These are phyloP conservation scores for Larimichthys crocea DNA, from an alignment of 2,113 vertebrate species.

Conservation along the genomic window DNA sequence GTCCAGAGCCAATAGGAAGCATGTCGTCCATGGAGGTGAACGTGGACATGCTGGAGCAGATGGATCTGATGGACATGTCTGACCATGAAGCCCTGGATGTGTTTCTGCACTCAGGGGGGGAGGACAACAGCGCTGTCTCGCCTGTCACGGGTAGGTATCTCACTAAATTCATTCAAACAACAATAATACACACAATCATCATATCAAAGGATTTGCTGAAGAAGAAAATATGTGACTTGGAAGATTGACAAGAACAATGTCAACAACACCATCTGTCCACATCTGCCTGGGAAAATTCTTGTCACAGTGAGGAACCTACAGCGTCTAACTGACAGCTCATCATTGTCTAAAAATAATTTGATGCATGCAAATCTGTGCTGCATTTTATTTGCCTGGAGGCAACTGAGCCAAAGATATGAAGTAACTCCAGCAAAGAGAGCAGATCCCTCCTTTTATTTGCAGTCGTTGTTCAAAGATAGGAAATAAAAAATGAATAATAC, in stretches of 20 bases:
- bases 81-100: conserved; percentile 98
- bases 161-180: not conserved
- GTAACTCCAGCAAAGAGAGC: not conserved
- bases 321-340: conserved; percentile 3
- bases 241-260: conserved; percentile 34
- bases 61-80: conserved; percentile 97
- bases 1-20: conserved; percentile 95
- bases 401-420: not conserved
- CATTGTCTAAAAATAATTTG: not conserved
- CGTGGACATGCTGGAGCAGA: conserved; percentile 97
- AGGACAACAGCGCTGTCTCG: conserved; percentile 88
- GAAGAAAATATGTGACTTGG: conserved; percentile 23
- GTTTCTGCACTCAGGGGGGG: conserved; percentile 93
- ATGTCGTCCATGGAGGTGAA: conserved; percentile 99
- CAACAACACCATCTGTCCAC: conserved; percentile 42
- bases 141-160: conserved; percentile 86
- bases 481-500: conserved; percentile 34
- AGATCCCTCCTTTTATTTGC: not conserved
- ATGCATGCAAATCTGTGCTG: conserved; percentile 2
- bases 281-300: conserved; percentile 24
- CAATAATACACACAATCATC: not conserved
- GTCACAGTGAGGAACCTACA: conserved; percentile 16
- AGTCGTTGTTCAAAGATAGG: not conserved
- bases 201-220: not conserved
- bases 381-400: not conserved